Conservation (phyloP, 2,113 vertebrate species). For the Menura novaehollandiae region DNA sequence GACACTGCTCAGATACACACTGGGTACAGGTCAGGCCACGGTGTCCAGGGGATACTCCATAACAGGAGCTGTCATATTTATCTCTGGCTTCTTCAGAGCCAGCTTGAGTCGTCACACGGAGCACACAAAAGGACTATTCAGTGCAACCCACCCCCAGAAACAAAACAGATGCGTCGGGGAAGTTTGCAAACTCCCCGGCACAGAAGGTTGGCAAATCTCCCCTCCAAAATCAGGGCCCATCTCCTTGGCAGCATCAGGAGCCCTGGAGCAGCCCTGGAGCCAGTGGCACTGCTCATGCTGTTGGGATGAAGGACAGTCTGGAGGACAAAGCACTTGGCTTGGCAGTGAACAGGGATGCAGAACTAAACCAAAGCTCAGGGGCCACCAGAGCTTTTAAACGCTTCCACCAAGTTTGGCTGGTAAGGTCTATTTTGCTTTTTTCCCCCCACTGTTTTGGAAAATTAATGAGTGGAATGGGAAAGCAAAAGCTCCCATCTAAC, state of each 20-base stretch:
- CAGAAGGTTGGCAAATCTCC: slow-evolving; percentile 24
- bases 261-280: neutral
- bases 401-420: neutral
- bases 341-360: neutral
- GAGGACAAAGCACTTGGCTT: neutral
- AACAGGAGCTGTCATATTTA: slow-evolving; percentile 35
- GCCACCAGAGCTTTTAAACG: neutral
- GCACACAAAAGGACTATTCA: slow-evolving; percentile 69
- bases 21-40: neutral
- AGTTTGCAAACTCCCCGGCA: slow-evolving; percentile 37
- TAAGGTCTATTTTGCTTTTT: neutral
- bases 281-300: neutral
- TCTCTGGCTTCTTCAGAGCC: neutral
- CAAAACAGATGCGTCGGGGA: slow-evolving; percentile 39
- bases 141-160: neutral
- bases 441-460: neutral
- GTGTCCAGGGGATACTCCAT: neutral
- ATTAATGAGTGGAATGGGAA: neutral
- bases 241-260: neutral
- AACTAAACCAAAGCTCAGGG: neutral
- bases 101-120: neutral
- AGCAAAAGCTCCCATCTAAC: neutral
- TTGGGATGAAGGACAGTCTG: neutral
- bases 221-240: neutral
- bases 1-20: neutral